Evolutionary conservation across 1,140 invertebrate species (phyloP), one percentile per base, ranked within the genome.

Genomic region (Heliconius eleuchia): DNA sequence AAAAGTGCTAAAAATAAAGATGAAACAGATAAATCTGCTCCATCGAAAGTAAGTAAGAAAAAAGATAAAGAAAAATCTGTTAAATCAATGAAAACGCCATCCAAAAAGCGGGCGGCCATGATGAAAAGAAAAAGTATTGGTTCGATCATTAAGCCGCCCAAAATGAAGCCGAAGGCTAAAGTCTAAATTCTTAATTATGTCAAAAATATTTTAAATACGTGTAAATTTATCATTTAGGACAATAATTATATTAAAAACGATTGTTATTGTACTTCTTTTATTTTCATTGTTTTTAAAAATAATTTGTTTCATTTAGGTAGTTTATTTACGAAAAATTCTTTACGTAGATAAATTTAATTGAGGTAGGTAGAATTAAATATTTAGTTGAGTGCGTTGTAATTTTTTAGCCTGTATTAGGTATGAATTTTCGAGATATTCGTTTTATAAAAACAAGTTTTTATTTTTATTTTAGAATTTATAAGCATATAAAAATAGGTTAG

Each of bases 51-150:
- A 18, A 74, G 13, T 3, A 84, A 80, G 70, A 78, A 72, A 72
- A 72, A 72, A 72, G 37, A 39, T 23, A 39, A 39, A 72, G 37
- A 37, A n/a, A 72, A 71, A 37, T 34, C 77, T 50, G 74, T 72
- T 19, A 83, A 85, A 79, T 71, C 18, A 13, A 34, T 80, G 39
- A 60, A 82, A 50, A 91, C 91, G 66, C 88, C 89, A 18, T 60
- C 83, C 7, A 92, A 92, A 76, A 91, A 91, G 55, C 86, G 83
- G 16, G 71, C 84, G 2, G 79, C 80, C 9, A 86, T 91, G 82
- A 86, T 89, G 82, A 93, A 90, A 74, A 85, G 92, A 66, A 94
- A 92, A 80, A 94, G 91, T n/a, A 89, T 93, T 1, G 91, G 92
- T 7, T 90, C 91, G 0, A 92, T 94, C 0, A 91, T 92, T 46